Evolutionary conservation across 2,113 vertebrate species (phyloP), one percentile per base, ranked within the genome.

Genomic region (Lota lota): DNA sequence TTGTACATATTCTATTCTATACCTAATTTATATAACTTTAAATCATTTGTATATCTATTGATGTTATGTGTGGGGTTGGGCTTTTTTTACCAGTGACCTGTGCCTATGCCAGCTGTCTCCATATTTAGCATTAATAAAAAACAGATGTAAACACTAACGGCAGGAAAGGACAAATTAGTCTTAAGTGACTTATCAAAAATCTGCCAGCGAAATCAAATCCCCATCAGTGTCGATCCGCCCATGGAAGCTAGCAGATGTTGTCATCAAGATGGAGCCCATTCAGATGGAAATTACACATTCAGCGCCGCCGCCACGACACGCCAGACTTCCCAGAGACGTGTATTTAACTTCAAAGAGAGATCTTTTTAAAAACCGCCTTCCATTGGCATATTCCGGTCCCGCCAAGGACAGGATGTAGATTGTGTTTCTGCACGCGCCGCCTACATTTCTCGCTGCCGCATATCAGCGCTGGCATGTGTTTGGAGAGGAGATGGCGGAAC

Each of bases 141-240:
- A 17, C 0, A 28, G 64, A 50, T 64, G 71, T 53, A 72, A 78
- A 75, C 50, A 72, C 18, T 5, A 63, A 18, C 64, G 56, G 74
- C 63, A 69, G 63, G 63, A 66, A 47, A 75, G 10, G 69, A 69
- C 53, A 57, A 63, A 75, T 63, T 67, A 69, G 54, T 53, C 36
- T 47, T 58, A 70, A 76, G 69, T 79, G 68, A 85, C 70, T 80
- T 47, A 79, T 81, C 59, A 78, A 51, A 47, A 85, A 66, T 62
- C 73, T 54, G 78, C 71, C 59, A 66, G 69, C 78, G 24, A 63
- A 47, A 47, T 83, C 80, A 71, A 76, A 81, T 64, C 64, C 66
- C 63, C 22, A 68, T 77, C 40, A 68, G 40, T 4, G 20, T 68
- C 21, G 59, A 64, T 40, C 75, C 74, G 60, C 68, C 74, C 72